phyloP scores from a whole-genome alignment of 2,113 vertebrate genomes.

The Tursiops truncatus region DNA sequence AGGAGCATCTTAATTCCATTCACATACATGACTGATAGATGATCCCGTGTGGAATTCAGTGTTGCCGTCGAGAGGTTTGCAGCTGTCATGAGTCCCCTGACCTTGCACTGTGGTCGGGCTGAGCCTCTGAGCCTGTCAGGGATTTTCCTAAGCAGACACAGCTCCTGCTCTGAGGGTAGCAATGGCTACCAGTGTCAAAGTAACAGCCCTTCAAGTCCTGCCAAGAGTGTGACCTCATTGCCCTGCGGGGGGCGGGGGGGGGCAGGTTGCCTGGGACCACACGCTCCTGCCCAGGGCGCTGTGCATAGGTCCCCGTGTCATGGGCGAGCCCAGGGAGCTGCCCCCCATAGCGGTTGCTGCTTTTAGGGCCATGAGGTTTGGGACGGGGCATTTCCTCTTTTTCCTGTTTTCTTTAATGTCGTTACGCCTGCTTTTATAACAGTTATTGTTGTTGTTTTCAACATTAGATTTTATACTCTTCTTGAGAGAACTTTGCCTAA shows the following conservation, averaged over 20 bases:
- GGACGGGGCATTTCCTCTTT: neutral
- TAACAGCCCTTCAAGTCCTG: neutral
- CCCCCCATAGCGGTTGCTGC: neutral
- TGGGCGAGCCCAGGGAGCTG: neutral
- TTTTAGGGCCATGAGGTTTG: neutral
- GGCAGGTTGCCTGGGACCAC: neutral
- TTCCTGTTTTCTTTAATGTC: neutral
- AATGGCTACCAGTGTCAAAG: neutral
- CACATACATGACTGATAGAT: neutral
- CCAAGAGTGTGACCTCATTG: neutral
- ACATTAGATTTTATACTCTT: neutral
- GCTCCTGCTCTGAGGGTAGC: neutral
- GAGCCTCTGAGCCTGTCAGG: neutral
- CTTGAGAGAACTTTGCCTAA: neutral
- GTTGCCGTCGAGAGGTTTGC: too few relatives aligned
- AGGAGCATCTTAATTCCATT: neutral
- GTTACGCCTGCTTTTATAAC: neutral
- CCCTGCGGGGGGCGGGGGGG: too few relatives aligned
- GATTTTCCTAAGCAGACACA: too few relatives aligned
- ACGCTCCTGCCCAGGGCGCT: accelerated
- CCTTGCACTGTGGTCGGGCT: neutral
- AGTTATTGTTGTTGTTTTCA: neutral
- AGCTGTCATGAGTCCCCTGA: accelerated
- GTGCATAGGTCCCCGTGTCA: neutral
- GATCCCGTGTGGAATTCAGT: neutral